These are phyloP conservation scores for Phortica okadai DNA, from an alignment of 2,888 invertebrate species.

Conservation along the genomic window DNA sequence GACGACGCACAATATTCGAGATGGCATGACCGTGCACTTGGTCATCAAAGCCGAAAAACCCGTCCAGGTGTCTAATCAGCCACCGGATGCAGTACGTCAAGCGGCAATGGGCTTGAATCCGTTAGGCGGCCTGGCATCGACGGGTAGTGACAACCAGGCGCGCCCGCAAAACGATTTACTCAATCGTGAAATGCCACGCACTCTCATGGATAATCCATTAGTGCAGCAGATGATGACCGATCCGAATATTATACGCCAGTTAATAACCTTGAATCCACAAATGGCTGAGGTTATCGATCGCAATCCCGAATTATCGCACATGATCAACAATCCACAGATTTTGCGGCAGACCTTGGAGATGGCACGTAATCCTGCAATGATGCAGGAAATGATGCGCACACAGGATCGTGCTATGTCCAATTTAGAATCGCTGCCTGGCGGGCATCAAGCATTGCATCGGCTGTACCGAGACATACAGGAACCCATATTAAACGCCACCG, in stretches of 20 bases:
- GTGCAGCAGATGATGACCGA: constrained; percentile 96
- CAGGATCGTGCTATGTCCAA: constrained; percentile 97
- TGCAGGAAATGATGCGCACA: constrained; percentile 96
- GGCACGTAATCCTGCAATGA: constrained; percentile 95
- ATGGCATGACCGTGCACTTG: constrained; percentile 95
- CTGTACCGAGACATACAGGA: constrained; percentile 97
- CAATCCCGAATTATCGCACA: constrained; percentile 97
- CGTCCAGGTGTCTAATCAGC: constrained; percentile 75
- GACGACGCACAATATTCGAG: constrained; percentile 90
- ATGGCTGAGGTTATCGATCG: constrained; percentile 96
- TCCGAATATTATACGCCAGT: constrained; percentile 92
- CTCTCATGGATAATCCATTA: constrained; percentile 94
- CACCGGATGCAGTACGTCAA: constrained; percentile 82
- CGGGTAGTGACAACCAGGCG: constrained; percentile 82
- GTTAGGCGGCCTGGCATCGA: constrained; percentile 83
- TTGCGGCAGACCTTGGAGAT: constrained; percentile 96
- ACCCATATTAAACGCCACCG: constrained; percentile 96
- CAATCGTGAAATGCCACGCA: constrained; percentile 91
- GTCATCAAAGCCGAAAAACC: constrained; percentile 83
- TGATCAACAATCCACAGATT: constrained; percentile 96
- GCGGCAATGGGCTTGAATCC: constrained; percentile 87
- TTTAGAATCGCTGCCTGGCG: constrained; percentile 93
- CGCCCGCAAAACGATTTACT: constrained; percentile 92
- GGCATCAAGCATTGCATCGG: constrained; percentile 94
- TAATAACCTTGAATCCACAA: constrained; percentile 95